These are phyloP conservation scores for Macquaria australasica DNA, from an alignment of 2,113 vertebrate species.

Conservation along the genomic window DNA sequence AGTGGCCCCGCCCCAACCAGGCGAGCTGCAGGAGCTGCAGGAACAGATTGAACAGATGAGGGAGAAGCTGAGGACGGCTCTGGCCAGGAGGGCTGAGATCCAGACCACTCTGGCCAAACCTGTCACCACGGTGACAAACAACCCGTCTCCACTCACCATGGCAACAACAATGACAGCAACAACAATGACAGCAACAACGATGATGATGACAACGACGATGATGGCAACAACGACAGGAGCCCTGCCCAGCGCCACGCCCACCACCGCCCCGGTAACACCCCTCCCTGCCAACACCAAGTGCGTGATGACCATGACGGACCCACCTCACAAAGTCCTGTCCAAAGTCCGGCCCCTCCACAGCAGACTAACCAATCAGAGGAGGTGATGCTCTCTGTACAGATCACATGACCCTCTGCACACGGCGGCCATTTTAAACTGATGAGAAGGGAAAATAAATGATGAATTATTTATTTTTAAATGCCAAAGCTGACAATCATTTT, in stretches of 20 bases:
- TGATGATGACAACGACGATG: background rate
- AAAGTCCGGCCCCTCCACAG: slow-evolving; percentile 61
- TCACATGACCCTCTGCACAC: slow-evolving; percentile 24
- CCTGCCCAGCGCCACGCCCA: slow-evolving; percentile 14
- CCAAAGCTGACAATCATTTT: background rate
- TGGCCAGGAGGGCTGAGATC: slow-evolving; percentile 87
- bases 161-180: background rate
- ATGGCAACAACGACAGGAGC: background rate
- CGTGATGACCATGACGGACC: slow-evolving; percentile 66
- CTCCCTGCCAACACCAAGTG: slow-evolving; percentile 59
- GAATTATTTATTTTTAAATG: background rate
- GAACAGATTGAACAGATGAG: slow-evolving; percentile 84
- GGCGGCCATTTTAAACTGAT: slow-evolving; percentile 26
- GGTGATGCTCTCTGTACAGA: slow-evolving; percentile 73
- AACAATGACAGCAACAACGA: background rate
- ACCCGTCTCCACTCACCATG: background rate
- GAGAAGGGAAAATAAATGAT: background rate
- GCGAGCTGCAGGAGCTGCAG: slow-evolving; percentile 87
- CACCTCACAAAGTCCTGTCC: slow-evolving; percentile 67
- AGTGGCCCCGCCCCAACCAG: slow-evolving; percentile 32
- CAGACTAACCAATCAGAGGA: slow-evolving; percentile 72
- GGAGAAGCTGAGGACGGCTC: slow-evolving; percentile 83
- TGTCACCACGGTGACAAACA: slow-evolving; percentile 14
- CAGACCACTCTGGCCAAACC: slow-evolving; percentile 81
- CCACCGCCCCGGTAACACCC: slow-evolving; percentile 35